phyloP scores from a whole-genome alignment of 2,113 vertebrate genomes.

The Ictalurus punctatus region DNA sequence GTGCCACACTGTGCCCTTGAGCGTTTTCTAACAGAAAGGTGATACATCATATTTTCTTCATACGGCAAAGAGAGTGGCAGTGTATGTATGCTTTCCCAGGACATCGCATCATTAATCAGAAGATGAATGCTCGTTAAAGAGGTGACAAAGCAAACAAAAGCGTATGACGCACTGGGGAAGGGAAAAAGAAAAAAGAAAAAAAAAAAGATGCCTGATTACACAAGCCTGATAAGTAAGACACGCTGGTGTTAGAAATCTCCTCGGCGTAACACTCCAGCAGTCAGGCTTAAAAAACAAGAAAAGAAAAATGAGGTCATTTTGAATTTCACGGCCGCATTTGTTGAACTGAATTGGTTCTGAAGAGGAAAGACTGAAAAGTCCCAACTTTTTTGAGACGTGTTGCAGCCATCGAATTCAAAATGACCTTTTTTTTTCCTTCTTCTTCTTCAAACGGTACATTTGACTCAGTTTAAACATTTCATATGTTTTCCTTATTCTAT shows the following conservation, averaged over 20 bases:
- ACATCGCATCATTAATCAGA: conserved; percentile 4
- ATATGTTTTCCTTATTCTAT: too few species aligned
- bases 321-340: too few species aligned
- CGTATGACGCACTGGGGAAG: neutral
- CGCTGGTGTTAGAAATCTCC: neutral
- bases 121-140: conserved; percentile 7
- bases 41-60: conserved; percentile 28
- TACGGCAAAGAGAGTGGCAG: conserved; percentile 1
- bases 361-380: too few species aligned
- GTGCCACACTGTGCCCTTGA: conserved; percentile 4
- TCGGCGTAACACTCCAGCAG: neutral
- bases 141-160: conserved; percentile 6
- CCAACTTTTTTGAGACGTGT: too few species aligned
- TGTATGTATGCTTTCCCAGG: conserved; percentile 17
- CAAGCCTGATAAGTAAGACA: neutral
- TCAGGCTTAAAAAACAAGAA: neutral
- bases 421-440: too few species aligned
- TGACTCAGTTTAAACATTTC: too few species aligned
- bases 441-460: too few species aligned
- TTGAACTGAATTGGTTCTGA: too few species aligned
- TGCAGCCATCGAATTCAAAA: too few species aligned
- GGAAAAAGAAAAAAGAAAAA: too few species aligned
- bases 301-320: too few species aligned
- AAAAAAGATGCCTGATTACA: neutral
- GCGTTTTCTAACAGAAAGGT: conserved; percentile 16